Base-by-base conservation (phyloP, 2,888 invertebrate species). In the Mystacides longicornis region DNA sequence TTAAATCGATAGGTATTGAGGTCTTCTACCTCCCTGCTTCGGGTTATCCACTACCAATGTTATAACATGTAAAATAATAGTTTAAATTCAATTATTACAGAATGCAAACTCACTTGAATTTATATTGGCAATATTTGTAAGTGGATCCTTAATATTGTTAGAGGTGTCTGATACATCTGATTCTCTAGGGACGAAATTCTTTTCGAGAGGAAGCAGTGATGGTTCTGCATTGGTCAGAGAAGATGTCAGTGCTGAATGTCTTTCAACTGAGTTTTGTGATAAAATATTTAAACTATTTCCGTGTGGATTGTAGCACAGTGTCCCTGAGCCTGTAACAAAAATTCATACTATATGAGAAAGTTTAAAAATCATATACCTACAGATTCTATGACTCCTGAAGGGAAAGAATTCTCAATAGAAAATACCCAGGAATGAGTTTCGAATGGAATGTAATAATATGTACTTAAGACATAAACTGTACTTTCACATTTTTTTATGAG, bases 231-330 rank as follows among this genome's bases (percentile, higher is more conserved):
- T 52, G 20, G 57, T 51, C 18, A 55, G 51, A 7, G 60, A 60
- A 9, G 56, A 45, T 3, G 59, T 51, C n/a, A 59, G 47, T 9
- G 56, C 45, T 9, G 57, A 52, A 45, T 57, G 61, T 14, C 56
- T 52, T 33, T 61, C 61, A n/a, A 61, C 23, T 4, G 61, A 61
- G 23, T 57, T 61, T 23, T 59, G 59, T 9, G 61, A 61, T 11
- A 61, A 42, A 50, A 54, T 54, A 9, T 53, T 56, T 19, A 56
- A 59, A 19, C 61, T 59, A 23, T 59, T 61, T 11, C 55, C 58
- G 7, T 58, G 60, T 2, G 61, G 59, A 49, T 63, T 62, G 51
- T 60, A 60, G 48, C 58, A 62, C 20, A 61, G 60, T 20, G 62
- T 60, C 20, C 61, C 63, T 1, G 62, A 64, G 43, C 62, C 62